A percentile compares a stretch with the other conserved stretches of the same genome.
Evolutionary conservation across 2,888 invertebrate species (phyloP).

Genomic region (Gerris lacustris): DNA sequence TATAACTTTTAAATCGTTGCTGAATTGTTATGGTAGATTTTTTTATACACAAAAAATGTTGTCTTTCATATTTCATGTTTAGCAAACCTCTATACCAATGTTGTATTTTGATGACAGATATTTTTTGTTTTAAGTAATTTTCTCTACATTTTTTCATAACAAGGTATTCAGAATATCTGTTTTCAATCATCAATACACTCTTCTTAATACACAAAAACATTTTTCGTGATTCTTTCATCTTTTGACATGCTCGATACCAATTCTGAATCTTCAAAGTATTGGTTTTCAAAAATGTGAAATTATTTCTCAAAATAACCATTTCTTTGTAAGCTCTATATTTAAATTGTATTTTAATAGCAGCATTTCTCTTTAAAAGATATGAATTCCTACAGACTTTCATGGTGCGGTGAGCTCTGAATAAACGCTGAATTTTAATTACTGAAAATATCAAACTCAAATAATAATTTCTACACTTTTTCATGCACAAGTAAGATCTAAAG

Average conservation of each 20-base stretch:
- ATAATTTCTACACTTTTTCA: conserved; percentile 20
- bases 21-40: conserved; percentile 42
- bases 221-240: conserved; percentile 30
- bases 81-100: conserved; percentile 35
- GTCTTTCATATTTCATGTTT: too few species aligned
- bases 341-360: conserved; percentile 39
- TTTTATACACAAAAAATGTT: conserved; percentile 35
- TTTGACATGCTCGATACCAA: conserved; percentile 40
- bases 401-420: conserved; percentile 5
- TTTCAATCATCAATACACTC: conserved; percentile 10
- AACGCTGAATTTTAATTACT: conserved; percentile 29
- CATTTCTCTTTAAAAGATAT: conserved; percentile 35
- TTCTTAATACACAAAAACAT: neutral
- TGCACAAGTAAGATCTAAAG: neutral
- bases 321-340: conserved; percentile 29
- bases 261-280: conserved; percentile 40
- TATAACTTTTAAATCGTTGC: conserved; percentile 29
- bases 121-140: conserved; percentile 33
- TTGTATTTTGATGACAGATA: conserved; percentile 40
- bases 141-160: conserved; percentile 37
- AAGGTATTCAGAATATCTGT: conserved; percentile 12
- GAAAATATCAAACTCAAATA: conserved; percentile 36
- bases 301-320: neutral
- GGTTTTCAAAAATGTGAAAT: neutral
- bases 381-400: conserved; percentile 34